These are phyloP conservation scores for Drosophila setosimentum DNA, from an alignment of 2,888 invertebrate species.

Conservation along the genomic window DNA sequence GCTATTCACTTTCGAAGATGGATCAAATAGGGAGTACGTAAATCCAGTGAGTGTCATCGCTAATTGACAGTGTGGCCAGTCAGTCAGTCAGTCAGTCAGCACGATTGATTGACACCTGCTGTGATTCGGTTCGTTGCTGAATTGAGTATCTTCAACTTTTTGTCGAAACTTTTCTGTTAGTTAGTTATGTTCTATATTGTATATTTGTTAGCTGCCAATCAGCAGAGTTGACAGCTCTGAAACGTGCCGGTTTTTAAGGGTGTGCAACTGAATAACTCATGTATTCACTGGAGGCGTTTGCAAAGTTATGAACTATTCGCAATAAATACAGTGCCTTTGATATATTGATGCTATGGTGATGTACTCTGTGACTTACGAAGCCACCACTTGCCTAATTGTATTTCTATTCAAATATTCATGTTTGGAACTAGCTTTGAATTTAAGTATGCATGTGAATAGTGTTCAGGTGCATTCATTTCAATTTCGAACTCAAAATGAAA, in stretches of 20 bases:
- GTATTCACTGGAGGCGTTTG: conserved; percentile 11
- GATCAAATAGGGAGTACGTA: not conserved
- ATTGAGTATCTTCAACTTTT: not conserved
- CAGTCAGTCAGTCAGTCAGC: not conserved
- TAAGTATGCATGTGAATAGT: conserved; percentile 3
- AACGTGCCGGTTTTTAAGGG: not conserved
- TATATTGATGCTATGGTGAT: not conserved
- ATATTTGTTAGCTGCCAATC: conserved; percentile 37
- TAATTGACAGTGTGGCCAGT: conserved; percentile 47
- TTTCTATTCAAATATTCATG: conserved; percentile 4
- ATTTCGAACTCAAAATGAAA: conserved; percentile 1
- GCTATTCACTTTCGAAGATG: not conserved
- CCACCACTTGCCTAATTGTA: not conserved
- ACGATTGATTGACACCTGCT: conserved; percentile 48
- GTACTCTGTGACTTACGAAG: not conserved
- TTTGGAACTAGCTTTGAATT: not conserved
- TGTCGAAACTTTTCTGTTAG: conserved; percentile 32
- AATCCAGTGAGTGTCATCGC: conserved; percentile 9
- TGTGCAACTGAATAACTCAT: conserved; percentile 35
- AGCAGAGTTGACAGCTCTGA: conserved; percentile 37
- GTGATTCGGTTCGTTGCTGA: not conserved
- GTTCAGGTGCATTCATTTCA: conserved; percentile 31
- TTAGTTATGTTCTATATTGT: conserved; percentile 26
- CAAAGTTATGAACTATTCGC: conserved; percentile 2
- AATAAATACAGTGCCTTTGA: not conserved